Conservation (phyloP, 2,797 vertebrate genomes). For the Sitta carolinensis region DNA sequence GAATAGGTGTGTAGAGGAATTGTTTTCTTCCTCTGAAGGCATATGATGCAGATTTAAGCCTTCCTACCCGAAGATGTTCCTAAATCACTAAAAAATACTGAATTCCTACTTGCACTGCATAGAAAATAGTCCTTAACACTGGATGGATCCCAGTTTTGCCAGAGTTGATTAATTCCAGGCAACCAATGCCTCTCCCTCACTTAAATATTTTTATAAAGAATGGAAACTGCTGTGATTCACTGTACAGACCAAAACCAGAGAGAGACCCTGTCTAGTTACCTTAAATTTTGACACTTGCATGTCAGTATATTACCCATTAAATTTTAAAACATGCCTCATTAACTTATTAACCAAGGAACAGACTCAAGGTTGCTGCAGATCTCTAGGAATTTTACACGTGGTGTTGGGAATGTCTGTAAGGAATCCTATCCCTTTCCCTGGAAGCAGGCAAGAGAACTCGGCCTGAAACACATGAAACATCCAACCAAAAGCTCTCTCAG, state of each 20-base stretch:
- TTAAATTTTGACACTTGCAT: background rate
- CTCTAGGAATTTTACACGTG: background rate
- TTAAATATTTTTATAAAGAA: background rate
- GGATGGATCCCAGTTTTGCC: background rate
- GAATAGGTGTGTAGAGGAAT: background rate
- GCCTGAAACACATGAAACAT: background rate
- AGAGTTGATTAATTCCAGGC: background rate
- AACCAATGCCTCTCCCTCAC: background rate
- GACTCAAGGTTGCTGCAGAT: background rate
- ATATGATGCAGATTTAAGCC: background rate
- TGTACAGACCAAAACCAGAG: background rate
- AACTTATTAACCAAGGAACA: background rate
- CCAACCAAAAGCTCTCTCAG: background rate
- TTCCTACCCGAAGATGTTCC: background rate
- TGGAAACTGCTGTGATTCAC: background rate
- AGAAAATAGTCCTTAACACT: background rate
- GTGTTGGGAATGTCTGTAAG: background rate
- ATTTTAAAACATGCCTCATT: background rate
- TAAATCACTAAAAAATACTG: background rate
- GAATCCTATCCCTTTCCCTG: background rate
- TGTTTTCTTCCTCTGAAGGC: background rate
- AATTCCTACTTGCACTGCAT: background rate
- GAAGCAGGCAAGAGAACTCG: background rate
- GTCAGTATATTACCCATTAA: background rate
- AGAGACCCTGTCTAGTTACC: background rate